Evolutionary conservation across 1,140 invertebrate genomes (phyloP).

Genomic region (Drosophila albomicans): DNA sequence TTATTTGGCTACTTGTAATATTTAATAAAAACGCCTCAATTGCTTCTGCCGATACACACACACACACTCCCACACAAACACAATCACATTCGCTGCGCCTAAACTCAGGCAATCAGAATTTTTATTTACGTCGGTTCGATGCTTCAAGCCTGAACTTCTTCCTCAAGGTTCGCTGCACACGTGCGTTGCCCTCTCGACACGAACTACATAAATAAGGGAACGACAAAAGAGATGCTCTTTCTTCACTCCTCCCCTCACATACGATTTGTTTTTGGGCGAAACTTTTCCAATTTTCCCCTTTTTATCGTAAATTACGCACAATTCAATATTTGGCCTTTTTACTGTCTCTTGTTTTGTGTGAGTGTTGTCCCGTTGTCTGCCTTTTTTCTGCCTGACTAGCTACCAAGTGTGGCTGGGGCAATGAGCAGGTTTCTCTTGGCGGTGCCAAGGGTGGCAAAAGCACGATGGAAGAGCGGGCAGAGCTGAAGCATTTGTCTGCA

Average conservation of each 20-base stretch:
- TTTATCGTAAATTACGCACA: conserved; percentile 84
- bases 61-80: neutral
- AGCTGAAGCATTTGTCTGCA: conserved; percentile 32
- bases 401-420: conserved; percentile 37
- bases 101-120: conserved; percentile 78
- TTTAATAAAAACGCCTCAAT: conserved; percentile 71
- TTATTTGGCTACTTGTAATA: conserved; percentile 71
- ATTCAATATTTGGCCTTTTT: conserved; percentile 84
- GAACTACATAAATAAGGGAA: conserved; percentile 79
- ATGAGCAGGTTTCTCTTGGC: neutral
- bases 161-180: conserved; percentile 38
- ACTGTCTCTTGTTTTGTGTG: conserved; percentile 62
- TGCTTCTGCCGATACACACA: conserved; percentile 29
- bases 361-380: conserved; percentile 61
- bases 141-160: conserved; percentile 5
- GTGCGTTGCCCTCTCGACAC: conserved; percentile 62
- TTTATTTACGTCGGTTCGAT: conserved; percentile 61
- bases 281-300: conserved; percentile 85
- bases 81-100: conserved; percentile 16
- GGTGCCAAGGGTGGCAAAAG: neutral
- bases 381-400: conserved; percentile 79
- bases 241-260: conserved; percentile 17
- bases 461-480: neutral
- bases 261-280: conserved; percentile 43
- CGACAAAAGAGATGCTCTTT: conserved; percentile 46